Conservation (phyloP, 2,797 vertebrate species). For the Pseudopleuronectes americanus region DNA sequence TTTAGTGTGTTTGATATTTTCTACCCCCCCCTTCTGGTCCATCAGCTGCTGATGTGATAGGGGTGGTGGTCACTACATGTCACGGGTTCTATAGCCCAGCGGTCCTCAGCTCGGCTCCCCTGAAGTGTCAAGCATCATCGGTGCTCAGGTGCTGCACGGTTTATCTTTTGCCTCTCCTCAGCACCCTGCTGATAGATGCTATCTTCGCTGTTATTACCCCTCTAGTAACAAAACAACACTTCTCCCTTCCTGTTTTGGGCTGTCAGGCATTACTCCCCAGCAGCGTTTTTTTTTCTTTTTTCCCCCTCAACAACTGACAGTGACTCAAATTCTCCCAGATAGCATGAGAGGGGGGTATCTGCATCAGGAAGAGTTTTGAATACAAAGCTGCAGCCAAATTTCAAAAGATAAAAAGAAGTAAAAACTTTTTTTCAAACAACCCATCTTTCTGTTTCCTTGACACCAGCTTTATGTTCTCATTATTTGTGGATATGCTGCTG, state of each 20-base stretch:
- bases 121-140: constrained; percentile 72
- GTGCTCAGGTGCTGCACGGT: constrained; percentile 72
- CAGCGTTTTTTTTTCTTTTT: constrained; percentile 28
- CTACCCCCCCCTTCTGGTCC: constrained; percentile 15
- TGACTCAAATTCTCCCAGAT: constrained; percentile 37
- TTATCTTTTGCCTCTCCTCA: constrained; percentile 68
- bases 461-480: background rate
- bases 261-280: constrained; percentile 67
- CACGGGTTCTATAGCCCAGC: constrained; percentile 40
- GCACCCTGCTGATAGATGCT: constrained; percentile 76
- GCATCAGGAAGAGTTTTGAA: constrained; percentile 14
- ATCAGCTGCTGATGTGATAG: constrained; percentile 52
- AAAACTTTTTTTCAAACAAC: background rate
- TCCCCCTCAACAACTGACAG: constrained; percentile 40
- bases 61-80: constrained; percentile 50
- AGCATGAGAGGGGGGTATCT: constrained; percentile 20
- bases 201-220: constrained; percentile 73
- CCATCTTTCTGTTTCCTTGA: background rate
- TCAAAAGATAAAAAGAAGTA: background rate
- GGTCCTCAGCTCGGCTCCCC: constrained; percentile 49
- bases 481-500: too few relatives aligned
- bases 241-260: constrained; percentile 62
- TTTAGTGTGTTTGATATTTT: constrained; percentile 60
- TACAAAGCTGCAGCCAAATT: background rate
- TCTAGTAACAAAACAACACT: constrained; percentile 78